Conservation (phyloP, 2,888 invertebrate species). For the Conus canariensis region DNA sequence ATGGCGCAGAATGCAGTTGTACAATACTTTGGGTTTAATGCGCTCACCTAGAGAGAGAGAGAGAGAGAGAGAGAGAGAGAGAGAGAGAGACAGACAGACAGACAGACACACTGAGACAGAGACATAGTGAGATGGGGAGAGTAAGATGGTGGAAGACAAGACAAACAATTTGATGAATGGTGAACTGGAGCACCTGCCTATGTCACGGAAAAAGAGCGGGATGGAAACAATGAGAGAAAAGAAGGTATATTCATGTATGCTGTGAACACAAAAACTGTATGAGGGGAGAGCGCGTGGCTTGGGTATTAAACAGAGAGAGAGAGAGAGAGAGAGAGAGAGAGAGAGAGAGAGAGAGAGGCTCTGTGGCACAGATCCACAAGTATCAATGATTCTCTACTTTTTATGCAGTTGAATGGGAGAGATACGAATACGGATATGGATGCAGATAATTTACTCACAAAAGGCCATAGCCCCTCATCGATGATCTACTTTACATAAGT, state of each 20-base stretch:
- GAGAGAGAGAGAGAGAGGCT: not conserved
- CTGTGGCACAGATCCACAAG: not conserved
- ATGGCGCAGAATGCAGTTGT: too few species aligned
- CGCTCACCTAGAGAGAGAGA: not conserved
- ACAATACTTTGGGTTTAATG: too few species aligned
- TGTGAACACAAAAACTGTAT: not conserved
- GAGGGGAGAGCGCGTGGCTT: not conserved
- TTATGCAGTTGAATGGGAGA: not conserved
- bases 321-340: not conserved
- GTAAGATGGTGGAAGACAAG: not conserved
- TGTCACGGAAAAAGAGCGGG: not conserved
- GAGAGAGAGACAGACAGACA: not conserved
- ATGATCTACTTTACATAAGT: too few species aligned
- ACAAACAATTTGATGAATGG: too few species aligned
- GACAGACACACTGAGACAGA: not conserved
- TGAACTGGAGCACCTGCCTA: too few species aligned
- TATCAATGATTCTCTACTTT: not conserved
- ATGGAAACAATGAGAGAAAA: not conserved
- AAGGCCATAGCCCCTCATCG: too few species aligned
- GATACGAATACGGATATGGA: not conserved
- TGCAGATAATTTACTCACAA: too few species aligned
- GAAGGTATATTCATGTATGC: not conserved
- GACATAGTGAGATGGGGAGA: not conserved
- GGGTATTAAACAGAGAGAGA: not conserved
- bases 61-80: not conserved